These are phyloP conservation scores for Cerastis leucographa DNA, from an alignment of 2,888 invertebrate species.

Conservation along the genomic window DNA sequence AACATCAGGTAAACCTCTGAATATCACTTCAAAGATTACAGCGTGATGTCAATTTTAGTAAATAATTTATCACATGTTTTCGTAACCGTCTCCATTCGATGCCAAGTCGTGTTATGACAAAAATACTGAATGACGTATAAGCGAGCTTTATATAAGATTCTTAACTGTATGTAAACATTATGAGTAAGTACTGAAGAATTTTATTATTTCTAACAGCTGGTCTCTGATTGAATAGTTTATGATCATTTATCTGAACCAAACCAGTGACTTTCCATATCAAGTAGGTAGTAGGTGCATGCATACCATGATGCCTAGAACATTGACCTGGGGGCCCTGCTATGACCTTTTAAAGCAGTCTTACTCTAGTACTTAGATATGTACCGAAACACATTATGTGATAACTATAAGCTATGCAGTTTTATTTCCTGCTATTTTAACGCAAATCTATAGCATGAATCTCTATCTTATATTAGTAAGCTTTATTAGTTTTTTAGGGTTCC, in stretches of 20 bases:
- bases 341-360: too few relatives aligned
- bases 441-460: too few relatives aligned
- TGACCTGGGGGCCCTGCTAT: too few relatives aligned
- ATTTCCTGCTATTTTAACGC: too few relatives aligned
- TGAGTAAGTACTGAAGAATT: constrained; percentile 38
- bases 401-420: too few relatives aligned
- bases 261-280: too few relatives aligned
- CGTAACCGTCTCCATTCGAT: constrained; percentile 3
- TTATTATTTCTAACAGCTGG: neutral
- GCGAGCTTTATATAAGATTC: constrained; percentile 7
- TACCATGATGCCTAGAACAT: neutral
- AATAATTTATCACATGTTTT: constrained; percentile 17
- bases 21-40: neutral
- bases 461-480: too few relatives aligned
- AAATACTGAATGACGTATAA: constrained; percentile 49
- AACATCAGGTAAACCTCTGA: neutral
- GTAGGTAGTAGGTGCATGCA: neutral
- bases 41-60: neutral
- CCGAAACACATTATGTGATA: too few relatives aligned
- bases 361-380: too few relatives aligned
- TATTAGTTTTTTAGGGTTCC: too few relatives aligned
- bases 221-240: neutral
- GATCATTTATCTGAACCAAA: neutral
- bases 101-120: constrained; percentile 39
- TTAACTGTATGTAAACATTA: constrained; percentile 49